Conservation (phyloP, 2,888 invertebrate species). For the Orthosia cruda region DNA sequence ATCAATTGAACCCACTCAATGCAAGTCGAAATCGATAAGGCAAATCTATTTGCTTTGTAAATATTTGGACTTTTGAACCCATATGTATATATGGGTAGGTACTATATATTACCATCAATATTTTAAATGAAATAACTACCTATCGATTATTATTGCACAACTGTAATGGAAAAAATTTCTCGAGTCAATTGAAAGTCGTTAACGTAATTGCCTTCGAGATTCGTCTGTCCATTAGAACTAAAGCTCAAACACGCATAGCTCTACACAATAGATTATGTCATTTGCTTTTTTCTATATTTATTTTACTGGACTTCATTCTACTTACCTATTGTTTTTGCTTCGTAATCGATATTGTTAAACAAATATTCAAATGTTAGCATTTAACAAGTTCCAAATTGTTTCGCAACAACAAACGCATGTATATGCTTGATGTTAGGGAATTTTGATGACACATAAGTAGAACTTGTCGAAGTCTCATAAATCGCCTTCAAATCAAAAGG, state of each 20-base stretch:
- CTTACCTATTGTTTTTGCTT: background rate
- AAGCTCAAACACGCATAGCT: background rate
- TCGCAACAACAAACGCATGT: too few relatives aligned
- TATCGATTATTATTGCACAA: conserved; percentile 6
- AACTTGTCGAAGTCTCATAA: background rate
- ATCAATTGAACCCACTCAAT: conserved; percentile 63
- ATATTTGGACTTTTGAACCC: conserved; percentile 49
- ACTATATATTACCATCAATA: background rate
- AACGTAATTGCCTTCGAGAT: conserved; percentile 1
- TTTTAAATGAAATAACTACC: background rate
- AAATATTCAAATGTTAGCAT: background rate
- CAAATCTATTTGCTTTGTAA: conserved; percentile 46
- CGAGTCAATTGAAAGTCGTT: conserved; percentile 24
- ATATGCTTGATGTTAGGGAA: too few relatives aligned
- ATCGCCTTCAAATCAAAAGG: background rate
- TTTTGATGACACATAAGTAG: background rate
- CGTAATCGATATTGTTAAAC: background rate
- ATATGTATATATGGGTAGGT: too few relatives aligned
- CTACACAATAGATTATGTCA: background rate
- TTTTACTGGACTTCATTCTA: background rate
- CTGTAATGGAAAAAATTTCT: background rate
- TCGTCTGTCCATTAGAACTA: background rate
- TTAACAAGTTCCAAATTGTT: background rate
- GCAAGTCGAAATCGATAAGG: conserved; percentile 64
- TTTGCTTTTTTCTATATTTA: background rate